Conservation (phyloP, 2,113 vertebrate species). For the Carlito syrichta region DNA sequence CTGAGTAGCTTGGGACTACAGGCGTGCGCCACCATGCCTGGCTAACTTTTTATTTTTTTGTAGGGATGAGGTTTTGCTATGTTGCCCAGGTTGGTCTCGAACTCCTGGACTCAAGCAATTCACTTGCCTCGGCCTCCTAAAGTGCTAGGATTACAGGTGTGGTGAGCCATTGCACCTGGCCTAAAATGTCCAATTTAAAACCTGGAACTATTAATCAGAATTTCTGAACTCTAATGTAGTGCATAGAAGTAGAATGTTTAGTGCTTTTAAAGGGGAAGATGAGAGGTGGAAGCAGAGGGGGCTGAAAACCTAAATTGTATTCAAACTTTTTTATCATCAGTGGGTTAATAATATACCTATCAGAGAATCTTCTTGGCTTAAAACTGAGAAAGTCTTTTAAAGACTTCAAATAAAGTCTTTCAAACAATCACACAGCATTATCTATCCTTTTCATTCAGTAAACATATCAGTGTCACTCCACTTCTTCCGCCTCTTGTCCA, state of each 20-base stretch:
- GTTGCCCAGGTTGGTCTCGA: too few relatives aligned
- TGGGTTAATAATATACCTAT: neutral
- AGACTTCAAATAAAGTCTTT: neutral
- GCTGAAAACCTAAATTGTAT: neutral
- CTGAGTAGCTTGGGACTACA: too few relatives aligned
- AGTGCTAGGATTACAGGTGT: too few relatives aligned
- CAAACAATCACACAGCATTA: neutral
- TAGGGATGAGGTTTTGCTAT: too few relatives aligned
- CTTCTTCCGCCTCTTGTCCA: neutral
- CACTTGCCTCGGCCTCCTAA: too few relatives aligned
- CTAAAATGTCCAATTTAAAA: neutral
- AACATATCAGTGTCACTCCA: neutral
- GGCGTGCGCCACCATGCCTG: too few relatives aligned
- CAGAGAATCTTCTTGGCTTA: neutral
- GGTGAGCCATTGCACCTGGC: too few relatives aligned
- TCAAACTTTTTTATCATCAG: neutral
- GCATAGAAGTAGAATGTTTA: neutral
- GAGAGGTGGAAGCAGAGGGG: neutral
- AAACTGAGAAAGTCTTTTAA: neutral
- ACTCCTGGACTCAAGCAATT: too few relatives aligned
- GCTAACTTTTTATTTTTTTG: too few relatives aligned
- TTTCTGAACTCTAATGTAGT: neutral
- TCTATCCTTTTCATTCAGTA: neutral
- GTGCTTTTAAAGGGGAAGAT: neutral
- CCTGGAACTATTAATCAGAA: neutral